Base-by-base conservation (phyloP, 2,888 invertebrate species). In the Synergus umbraculus region DNA sequence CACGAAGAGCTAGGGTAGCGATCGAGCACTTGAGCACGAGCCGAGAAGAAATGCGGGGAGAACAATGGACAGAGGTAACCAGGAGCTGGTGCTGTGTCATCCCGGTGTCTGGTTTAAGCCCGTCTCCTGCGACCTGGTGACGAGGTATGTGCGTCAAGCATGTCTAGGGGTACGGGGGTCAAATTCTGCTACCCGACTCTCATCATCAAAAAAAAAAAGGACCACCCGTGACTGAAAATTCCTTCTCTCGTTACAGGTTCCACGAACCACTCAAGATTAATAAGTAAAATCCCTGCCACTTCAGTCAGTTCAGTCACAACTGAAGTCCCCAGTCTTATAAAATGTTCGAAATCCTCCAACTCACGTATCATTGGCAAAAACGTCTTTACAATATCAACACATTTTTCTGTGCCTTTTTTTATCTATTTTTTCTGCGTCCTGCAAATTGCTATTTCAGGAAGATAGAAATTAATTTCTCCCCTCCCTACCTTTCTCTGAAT, bases 1-100 rank as follows among this genome's bases (percentile, higher is more conserved):
- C 29, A 29, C 29, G 73, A n/a, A 73, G 73, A 54, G 73, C 49
- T 73, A 89, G 90, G 89, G 89, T 89, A 86, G 88, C 87, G 86
- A 89, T 90, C 88, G 90, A 89, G 89, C 89, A 91, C 92, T 92
- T 91, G 91, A 92, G 91, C 92, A 92, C 92, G 92, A 91, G 91
- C 90, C 87, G 86, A 88, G 89, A 90, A 90, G 88, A 90, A 89
- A 89, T 88, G 89, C 89, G 88, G 88, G 88, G 88, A 88, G 90
- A 91, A 92, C 91, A 91, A 92, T 91, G 88, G 89, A 85, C 86
- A 82, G 83, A 86, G 87, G 90, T 89, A 90, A 88, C 90, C 89
- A 87, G 89, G 88, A 90, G 89, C 88, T 86, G 87, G 87, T 89
- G 90, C 89, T 90, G 90, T 89, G 89, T 90, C 90, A 89, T 90